Conservation (phyloP, 2,888 invertebrate species). For the Diadegma fenestrale region DNA sequence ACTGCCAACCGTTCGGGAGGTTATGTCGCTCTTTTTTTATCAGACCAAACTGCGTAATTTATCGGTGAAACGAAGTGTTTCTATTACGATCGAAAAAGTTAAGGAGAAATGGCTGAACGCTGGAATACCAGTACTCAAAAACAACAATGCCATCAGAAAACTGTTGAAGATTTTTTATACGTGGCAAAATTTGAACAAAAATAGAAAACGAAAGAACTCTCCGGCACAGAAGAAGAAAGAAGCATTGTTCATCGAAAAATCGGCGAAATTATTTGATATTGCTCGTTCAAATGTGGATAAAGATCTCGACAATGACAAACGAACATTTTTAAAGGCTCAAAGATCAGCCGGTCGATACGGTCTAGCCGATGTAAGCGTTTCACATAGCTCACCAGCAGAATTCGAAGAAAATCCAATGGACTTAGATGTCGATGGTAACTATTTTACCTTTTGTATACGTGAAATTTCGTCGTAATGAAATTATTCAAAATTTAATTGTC, state of each 20-base stretch:
- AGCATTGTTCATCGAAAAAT: not conserved
- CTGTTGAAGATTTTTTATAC: not conserved
- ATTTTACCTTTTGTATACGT: not conserved
- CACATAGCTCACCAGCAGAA: not conserved
- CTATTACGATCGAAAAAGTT: not conserved
- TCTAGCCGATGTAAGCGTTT: not conserved
- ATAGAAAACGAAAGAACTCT: not conserved
- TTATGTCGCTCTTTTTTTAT: not conserved
- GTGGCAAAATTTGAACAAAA: not conserved
- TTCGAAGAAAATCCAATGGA: not conserved
- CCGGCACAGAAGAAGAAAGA: not conserved
- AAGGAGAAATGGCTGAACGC: not conserved
- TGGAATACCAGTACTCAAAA: not conserved
- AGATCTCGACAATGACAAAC: not conserved
- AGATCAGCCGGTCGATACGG: not conserved
- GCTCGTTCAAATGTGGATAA: not conserved
- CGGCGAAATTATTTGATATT: not conserved
- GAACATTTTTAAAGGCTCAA: constrained; percentile 1
- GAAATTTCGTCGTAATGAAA: not conserved
- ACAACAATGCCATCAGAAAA: not conserved
- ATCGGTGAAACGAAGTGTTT: not conserved
- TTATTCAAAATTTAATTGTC: not conserved
- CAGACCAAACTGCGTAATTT: not conserved
- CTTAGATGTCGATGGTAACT: constrained; percentile 1
- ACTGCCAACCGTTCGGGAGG: not conserved